Evolutionary conservation across 2,797 vertebrate species (phyloP).

Genomic region (Mormyrops attenuatus): DNA sequence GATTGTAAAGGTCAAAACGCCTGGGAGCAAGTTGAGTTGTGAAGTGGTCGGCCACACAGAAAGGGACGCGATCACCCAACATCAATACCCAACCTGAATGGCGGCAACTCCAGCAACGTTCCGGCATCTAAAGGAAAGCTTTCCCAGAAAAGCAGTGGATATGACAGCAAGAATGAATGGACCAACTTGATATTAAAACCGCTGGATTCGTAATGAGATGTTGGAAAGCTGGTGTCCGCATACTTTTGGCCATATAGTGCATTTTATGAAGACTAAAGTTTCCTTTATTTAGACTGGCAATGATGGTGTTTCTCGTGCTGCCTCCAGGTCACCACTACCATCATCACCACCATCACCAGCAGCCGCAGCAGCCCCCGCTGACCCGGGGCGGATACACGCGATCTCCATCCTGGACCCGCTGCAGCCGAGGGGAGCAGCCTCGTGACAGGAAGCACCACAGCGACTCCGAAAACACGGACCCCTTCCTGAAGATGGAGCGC

Average conservation of each 20-base stretch:
- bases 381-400: slow-evolving; percentile 78
- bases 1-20: background rate
- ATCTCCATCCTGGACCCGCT: slow-evolving; percentile 85
- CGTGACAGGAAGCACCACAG: slow-evolving; percentile 78
- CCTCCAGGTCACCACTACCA: slow-evolving; percentile 49
- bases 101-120: background rate
- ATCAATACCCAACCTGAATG: background rate
- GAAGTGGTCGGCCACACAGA: background rate
- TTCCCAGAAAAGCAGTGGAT: background rate
- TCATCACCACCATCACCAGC: background rate
- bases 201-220: background rate
- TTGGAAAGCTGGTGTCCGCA: background rate
- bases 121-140: background rate
- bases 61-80: background rate
- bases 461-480: slow-evolving; percentile 68
- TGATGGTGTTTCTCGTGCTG: slow-evolving; percentile 19
- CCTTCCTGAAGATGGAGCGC: slow-evolving; percentile 72
- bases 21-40: background rate
- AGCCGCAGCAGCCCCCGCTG: slow-evolving; percentile 61
- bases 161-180: background rate
- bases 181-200: background rate
- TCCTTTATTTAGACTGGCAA: background rate
- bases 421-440: slow-evolving; percentile 65
- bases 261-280: background rate
- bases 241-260: background rate